Conservation (phyloP, 2,113 vertebrate genomes). For the Neoarius graeffei region DNA sequence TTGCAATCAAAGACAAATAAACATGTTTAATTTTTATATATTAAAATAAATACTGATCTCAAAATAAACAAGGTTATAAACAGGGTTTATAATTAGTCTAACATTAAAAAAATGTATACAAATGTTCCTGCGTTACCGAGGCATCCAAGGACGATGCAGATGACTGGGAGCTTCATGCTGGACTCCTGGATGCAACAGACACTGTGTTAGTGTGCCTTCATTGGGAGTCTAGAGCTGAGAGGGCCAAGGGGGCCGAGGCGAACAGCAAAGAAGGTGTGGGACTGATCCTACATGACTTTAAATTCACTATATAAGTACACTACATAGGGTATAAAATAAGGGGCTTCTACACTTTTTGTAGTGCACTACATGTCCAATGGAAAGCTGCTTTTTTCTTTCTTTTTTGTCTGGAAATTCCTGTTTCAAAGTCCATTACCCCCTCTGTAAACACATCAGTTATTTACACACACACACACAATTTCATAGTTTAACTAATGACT, state of each 20-base stretch:
- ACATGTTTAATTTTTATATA: background rate
- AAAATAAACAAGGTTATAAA: too few relatives aligned
- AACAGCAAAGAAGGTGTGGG: background rate
- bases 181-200: constrained; percentile 48
- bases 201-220: constrained; percentile 59
- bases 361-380: background rate
- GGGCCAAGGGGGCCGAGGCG: constrained; percentile 17
- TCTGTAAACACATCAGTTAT: constrained; percentile 15
- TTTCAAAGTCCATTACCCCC: constrained; percentile 10
- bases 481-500: background rate
- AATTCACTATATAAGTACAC: background rate
- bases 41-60: background rate
- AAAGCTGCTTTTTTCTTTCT: background rate
- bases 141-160: constrained; percentile 61
- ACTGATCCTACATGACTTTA: background rate
- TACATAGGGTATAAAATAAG: background rate
- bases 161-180: constrained; percentile 66
- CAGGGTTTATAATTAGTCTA: background rate
- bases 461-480: constrained; percentile 10
- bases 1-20: background rate
- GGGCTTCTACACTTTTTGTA: background rate
- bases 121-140: constrained; percentile 65
- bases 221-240: constrained; percentile 49
- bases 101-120: too few relatives aligned
- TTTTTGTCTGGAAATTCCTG: constrained; percentile 25